Evolutionary conservation across 2,888 invertebrate species (phyloP), one percentile per base, ranked within the genome.

Genomic region (Hesperia comma): DNA sequence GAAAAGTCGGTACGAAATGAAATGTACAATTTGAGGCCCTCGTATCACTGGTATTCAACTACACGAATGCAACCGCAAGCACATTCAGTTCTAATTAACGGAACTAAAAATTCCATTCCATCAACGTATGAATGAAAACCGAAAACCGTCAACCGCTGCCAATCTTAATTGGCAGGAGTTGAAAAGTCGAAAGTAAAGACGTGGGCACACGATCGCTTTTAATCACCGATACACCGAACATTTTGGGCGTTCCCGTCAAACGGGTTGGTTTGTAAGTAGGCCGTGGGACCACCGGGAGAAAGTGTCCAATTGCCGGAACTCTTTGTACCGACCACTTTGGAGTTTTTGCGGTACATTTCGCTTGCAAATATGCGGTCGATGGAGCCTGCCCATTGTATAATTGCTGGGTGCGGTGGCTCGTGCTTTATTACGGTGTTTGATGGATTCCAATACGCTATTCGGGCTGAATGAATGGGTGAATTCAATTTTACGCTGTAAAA

Each of bases 251-350:
- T 90, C 88, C 90, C 77, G 85, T 75, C 79, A 74, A 83, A 85
- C 87, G 76, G 79, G 88, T 84, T 77, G 71, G 69, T 81, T 79
- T 78, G 72, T 85, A 88, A 86, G 86, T 86, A 78, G 84, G 90
- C 81, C 90, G 89, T 90, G 90, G 86, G 90, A 90, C 81, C 80
- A 83, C 77, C 79, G 74, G 89, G 91, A 86, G 91, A 92, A 92
- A 92, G 73, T 68, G 74, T 73, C 77, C 79, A 77, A 79, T 76
- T 81, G 80, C 80, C 86, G 86, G 85, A 85, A 81, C 85, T 86
- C 83, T 83, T 84, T 85, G 80, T 79, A 74, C 72, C 76, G 71
- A 68, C 72, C 73, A 78, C 78, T 81, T 81, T 78, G 71, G 68
- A 76, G 79, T 78, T 87, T 88, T 88, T 88, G 61, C 62, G 61